Conservation (phyloP, 1,140 invertebrate genomes). For the Heliothis virescens region DNA sequence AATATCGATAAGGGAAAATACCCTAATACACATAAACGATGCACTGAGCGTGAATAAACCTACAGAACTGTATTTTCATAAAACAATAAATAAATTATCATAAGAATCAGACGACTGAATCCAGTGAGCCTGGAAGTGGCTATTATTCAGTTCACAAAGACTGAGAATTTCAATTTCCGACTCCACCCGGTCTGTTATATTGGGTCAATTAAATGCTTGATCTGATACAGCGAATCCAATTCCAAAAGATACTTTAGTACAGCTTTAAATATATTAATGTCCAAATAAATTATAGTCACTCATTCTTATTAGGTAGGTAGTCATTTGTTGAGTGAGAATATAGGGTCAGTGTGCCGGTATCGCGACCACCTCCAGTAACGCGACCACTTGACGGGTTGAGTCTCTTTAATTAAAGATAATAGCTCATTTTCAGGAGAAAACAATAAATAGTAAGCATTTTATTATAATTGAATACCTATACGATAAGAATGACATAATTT, state of each 20-base stretch:
- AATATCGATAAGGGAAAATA: conserved; percentile 40
- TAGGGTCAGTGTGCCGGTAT: no score
- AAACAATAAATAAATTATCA: conserved; percentile 43
- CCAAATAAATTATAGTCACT: background rate
- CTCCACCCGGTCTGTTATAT: conserved; percentile 20
- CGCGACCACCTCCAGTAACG: no score
- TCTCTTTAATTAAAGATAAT: no score
- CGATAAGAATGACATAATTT: no score
- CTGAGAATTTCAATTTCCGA: conserved; percentile 40
- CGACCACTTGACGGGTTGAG: no score
- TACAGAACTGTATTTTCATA: conserved; percentile 12
- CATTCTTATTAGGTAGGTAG: background rate
- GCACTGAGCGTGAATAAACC: background rate
- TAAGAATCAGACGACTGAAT: background rate
- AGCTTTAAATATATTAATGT: background rate
- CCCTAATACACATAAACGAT: conserved; percentile 1
- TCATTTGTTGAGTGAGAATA: no score
- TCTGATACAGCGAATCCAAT: conserved; percentile 10
- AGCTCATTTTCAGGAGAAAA: no score
- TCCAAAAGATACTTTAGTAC: background rate
- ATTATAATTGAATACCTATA: no score
- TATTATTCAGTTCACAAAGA: conserved; percentile 39
- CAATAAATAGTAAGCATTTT: no score
- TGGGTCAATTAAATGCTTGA: conserved; percentile 36
- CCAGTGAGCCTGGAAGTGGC: conserved; percentile 24